Base-by-base conservation (phyloP, 2,797 vertebrate genomes). In the Poeciliopsis gracilis region DNA sequence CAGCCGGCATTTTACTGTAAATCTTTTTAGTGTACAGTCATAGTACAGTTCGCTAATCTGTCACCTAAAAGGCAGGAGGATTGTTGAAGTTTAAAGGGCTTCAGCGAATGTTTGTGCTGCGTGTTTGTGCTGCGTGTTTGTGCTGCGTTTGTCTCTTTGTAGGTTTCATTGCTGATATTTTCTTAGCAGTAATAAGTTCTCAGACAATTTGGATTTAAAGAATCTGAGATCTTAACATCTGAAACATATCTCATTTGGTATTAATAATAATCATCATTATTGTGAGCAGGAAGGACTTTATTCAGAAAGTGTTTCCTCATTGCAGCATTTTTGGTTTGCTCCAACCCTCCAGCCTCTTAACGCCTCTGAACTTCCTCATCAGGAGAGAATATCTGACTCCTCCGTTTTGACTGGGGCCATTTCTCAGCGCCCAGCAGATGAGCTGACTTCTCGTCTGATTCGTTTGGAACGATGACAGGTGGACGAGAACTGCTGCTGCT, bases 401-500 rank as follows among this genome's bases (percentile, higher is more conserved):
- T 20, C 2, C 2, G 3, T 0, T 47, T 38, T 7, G 11, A 18
- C 15, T 16, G 5, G 20, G 18, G 67, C 77, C 73, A 83, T 3
- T 70, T 20, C 2, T 63, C 36, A 1, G 1, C 0, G 6, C 0
- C 23, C 0, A 47, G 76, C 63, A 18, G 36, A 2, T 28, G 28
- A 20, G 16, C 7, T 13, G 43, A 10, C 28, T 73, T 30, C 25
- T 7, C 11, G 9, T 2, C 8, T 16, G 49, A 36, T 8, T 36
- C 0, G 1, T 38, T 45, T 18, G 1, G 47, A 1, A 0, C 0
- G 0, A 90, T 88, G 90, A 30, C 0, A 5, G 76, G 43, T 69
- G 38, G 49, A 74, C 70, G 69, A 70, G 63, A 73, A 25, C 76
- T 89, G 77, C 76, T 86, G 78, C 77, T 91, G 18, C 30, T 90